A percentile compares a stretch with the other conserved stretches of the same genome.
Conservation (phyloP, 2,113 vertebrate genomes). For the Zapus hudsonius region DNA sequence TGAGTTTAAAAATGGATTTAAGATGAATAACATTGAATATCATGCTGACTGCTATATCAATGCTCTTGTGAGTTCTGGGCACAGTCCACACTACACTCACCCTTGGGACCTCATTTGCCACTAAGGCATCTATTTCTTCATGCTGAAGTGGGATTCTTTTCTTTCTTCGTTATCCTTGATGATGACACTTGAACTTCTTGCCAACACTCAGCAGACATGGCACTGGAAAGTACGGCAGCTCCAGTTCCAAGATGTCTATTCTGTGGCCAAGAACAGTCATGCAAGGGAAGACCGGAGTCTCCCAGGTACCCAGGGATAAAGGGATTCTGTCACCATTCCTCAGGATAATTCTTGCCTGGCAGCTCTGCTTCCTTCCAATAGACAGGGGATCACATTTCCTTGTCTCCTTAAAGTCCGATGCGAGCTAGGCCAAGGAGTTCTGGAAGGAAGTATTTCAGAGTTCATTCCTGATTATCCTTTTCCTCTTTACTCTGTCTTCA, state of each 20-base stretch:
- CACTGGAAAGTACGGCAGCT: not conserved
- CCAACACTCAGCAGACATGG: not conserved
- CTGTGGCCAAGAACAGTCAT: not conserved
- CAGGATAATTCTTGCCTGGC: not conserved
- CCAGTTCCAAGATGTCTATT: not conserved
- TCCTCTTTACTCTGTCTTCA: not conserved
- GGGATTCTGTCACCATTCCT: not conserved
- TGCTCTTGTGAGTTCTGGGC: not conserved
- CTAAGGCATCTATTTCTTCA: not conserved
- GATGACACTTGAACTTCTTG: not conserved
- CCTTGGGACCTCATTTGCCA: not conserved
- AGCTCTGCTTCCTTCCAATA: not conserved
- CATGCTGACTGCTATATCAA: not conserved
- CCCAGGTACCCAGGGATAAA: not conserved
- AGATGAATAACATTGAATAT: not conserved
- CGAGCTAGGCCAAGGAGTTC: not conserved
- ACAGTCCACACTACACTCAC: not conserved
- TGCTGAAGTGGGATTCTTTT: not conserved
- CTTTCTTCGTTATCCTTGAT: not conserved
- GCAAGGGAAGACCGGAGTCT: not conserved
- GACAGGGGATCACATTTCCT: not conserved
- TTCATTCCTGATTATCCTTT: not conserved
- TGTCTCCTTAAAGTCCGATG: no score
- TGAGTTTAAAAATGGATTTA: not conserved
- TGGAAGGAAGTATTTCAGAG: not conserved